phyloP scores from a whole-genome alignment of 2,888 invertebrate species.

The Scrobipalpa atriplicella region DNA sequence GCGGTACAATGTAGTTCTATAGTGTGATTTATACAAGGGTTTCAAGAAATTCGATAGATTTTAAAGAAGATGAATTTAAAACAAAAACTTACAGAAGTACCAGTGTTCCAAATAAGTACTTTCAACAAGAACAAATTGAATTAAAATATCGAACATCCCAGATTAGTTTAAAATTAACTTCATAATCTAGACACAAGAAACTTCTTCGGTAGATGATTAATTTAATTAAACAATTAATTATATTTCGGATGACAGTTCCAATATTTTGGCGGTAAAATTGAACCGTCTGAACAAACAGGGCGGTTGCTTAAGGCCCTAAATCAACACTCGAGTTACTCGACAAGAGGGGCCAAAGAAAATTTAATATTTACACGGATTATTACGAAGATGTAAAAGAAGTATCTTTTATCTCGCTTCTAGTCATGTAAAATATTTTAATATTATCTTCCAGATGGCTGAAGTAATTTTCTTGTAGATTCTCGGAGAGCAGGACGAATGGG shows the following conservation, averaged over 20 bases:
- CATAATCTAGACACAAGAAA: neutral
- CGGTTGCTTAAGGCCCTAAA: neutral
- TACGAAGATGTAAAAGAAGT: neutral
- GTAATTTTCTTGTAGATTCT: too few relatives aligned
- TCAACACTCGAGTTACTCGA: conserved; percentile 3
- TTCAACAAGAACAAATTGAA: too few relatives aligned
- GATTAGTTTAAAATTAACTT: neutral
- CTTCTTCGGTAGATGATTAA: neutral
- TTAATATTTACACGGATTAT: conserved; percentile 2
- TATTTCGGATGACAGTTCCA: neutral
- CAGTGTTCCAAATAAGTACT: too few relatives aligned
- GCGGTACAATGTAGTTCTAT: too few relatives aligned
- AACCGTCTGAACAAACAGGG: neutral
- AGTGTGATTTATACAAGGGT: too few relatives aligned
- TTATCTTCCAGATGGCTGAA: too few relatives aligned
- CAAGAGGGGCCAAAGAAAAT: neutral
- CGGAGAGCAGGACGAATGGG: too few relatives aligned
- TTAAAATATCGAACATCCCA: neutral
- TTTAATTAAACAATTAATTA: conserved; percentile 17
- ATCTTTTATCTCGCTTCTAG: too few relatives aligned
- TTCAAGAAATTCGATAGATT: too few relatives aligned
- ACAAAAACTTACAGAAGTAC: too few relatives aligned
- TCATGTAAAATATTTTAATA: too few relatives aligned
- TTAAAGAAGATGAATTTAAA: too few relatives aligned
- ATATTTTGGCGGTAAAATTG: conserved; percentile 6